phyloP scores from a whole-genome alignment of 2,113 vertebrate species.

The Zosterops japonicus region DNA sequence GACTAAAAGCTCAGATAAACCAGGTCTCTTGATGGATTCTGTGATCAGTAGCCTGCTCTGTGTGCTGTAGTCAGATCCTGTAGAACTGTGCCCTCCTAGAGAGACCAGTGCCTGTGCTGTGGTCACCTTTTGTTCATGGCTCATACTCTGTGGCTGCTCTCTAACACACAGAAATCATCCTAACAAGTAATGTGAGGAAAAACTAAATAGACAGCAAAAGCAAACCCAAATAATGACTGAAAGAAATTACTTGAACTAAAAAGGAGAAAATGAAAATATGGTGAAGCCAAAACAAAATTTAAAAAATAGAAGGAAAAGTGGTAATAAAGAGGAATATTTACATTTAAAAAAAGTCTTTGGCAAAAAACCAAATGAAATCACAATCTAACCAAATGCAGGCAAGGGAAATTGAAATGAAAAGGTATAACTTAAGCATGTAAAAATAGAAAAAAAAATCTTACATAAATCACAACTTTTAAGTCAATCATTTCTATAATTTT shows the following conservation, averaged over 20 bases:
- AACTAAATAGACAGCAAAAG: neutral
- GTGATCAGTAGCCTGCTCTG: neutral
- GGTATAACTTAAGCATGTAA: neutral
- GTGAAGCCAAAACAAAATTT: neutral
- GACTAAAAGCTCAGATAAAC: neutral
- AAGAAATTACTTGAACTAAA: neutral
- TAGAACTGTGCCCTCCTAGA: neutral
- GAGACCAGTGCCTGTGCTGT: neutral
- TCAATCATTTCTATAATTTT: neutral
- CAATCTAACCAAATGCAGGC: neutral
- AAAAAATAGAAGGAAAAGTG: neutral
- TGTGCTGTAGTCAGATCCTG: neutral
- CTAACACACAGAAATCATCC: neutral
- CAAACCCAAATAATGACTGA: neutral
- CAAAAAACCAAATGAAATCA: accelerated
- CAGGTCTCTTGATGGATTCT: neutral
- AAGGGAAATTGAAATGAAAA: neutral
- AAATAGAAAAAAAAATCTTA: neutral
- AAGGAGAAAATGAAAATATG: neutral
- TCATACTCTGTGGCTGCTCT: neutral
- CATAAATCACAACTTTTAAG: neutral
- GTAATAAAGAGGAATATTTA: neutral
- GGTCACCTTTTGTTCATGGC: neutral
- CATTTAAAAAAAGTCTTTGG: neutral
- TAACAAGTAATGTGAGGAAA: neutral